Conservation (phyloP, 2,113 vertebrate species). For the Plotosus lineatus region DNA sequence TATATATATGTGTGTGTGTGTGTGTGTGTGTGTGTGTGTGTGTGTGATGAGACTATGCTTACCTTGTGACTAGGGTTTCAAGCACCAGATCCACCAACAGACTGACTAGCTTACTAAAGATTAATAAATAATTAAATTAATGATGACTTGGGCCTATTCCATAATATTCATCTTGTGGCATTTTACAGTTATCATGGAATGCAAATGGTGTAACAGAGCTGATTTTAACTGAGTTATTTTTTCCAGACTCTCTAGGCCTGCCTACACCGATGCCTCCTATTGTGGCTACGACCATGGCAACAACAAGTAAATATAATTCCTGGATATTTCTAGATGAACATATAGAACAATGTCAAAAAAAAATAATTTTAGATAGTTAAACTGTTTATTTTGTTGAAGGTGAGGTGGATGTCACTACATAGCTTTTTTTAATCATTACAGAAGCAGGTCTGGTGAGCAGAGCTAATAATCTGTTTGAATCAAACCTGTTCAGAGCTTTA, state of each 20-base stretch:
- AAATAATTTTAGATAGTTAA: neutral
- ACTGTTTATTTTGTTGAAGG: no score
- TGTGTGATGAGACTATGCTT: neutral
- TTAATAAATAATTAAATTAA: neutral
- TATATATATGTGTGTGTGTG: neutral
- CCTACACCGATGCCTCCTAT: neutral
- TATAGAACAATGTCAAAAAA: neutral
- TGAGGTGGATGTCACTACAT: no score
- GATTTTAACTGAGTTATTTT: neutral
- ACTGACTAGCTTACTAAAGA: neutral
- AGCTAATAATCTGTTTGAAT: no score
- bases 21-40: neutral
- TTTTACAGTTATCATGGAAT: neutral
- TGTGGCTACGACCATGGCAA: neutral
- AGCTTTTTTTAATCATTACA: no score
- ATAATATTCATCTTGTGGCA: neutral
- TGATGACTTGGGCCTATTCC: neutral
- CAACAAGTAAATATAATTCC: conserved; percentile 26
- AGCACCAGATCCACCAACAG: neutral
- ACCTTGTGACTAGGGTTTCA: neutral
- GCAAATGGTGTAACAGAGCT: neutral
- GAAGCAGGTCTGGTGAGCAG: no score
- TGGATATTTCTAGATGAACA: neutral
- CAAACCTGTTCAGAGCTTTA: no score
- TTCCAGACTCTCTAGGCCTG: conserved; percentile 66